Evolutionary conservation across 2,888 invertebrate species (phyloP), one percentile per base, ranked within the genome.

Genomic region (Mythimna pallens): DNA sequence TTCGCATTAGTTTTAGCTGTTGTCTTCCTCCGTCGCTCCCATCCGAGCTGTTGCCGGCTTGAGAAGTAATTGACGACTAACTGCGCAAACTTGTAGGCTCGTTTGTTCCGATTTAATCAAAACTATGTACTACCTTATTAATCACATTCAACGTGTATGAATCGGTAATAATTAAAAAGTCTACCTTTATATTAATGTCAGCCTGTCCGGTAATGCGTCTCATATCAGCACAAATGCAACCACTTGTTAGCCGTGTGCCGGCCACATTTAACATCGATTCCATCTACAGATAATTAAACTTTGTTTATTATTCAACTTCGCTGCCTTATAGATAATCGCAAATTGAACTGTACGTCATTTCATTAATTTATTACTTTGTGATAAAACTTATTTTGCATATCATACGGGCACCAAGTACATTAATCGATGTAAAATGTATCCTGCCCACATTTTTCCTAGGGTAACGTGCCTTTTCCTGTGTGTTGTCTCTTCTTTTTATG

Each of bases 1-100:
- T 94, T 93, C 91, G 91, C 93, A 93, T 95, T 94, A 95, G 93
- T 95, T 94, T 92, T 91, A 93, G 92, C 92, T 90, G 93, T 92
- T 93, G 93, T 93, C 92, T 93, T 91, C 91, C 86, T 86, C 85
- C 87, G 88, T 91, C 90, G 90, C 86, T 90, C 89, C 89, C 90
- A 92, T 91, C 89, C 88, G 89, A 92, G 89, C 87, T 84, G 86
- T 87, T 89, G 86, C 89, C 90, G 90, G 90, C 91, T 92, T 89
- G 86, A 85, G 83, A 86, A 91, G 88, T 94, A 94, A 94, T 94
- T 93, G 93, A 94, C 92, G 91, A 90, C 89, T 86, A 91, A 90
- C 90, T 92, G 88, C 82, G 85, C 88, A 87, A 94, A 93, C 91
- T 93, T 92, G 90, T 92, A 93, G 92, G 92, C 93, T 90, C 90